Base-by-base conservation (phyloP, 2,888 invertebrate species). In the Papilio protenor region DNA sequence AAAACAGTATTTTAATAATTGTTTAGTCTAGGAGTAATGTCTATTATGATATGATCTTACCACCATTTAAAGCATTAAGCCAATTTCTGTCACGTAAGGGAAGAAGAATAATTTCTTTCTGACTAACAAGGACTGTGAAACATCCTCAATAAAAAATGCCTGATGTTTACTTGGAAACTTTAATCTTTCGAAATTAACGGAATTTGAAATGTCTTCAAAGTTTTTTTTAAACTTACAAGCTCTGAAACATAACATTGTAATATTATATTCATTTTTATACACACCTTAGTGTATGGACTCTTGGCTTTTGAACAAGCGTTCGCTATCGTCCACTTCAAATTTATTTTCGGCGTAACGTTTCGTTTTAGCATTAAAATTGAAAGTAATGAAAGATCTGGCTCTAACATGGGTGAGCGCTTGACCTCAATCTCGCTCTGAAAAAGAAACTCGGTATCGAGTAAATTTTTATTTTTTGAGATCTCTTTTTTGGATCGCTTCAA, bases 401-500 rank as follows among this genome's bases (percentile, higher is more conserved):
- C 81, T 84, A 82, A 85, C 80, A 80, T 78, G 77, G 80, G 77
- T 78, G 70, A 75, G 73, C 79, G 74, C 74, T 74, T 86, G 87
- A 88, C 88, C 87, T 82, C 83, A 82, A 87, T 88, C 79, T 76
- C 81, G 82, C 80, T 73, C 55, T 72, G 80, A 84, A 88, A 86
- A 88, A 87, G 74, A 77, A 82, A 79, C 77, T 80, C 80, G 81
- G 80, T 80, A 77, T 52, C 45, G 64, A 57, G 73, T 73, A 66
- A 75, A 77, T 74, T 80, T 49, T 33, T 64, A 33, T 81, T 81
- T 80, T 80, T 79, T 72, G 66, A 40, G 52, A 79, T 77, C 73
- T 79, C 78, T 77, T 80, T 81, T 80, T 81, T 73, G 45, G 52
- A 21, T 11, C 69, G 69, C 40, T 75, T 77, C 77, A 77, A 78